Base-by-base conservation (phyloP, 2,888 invertebrate species). In the Xiphydria camelus region DNA sequence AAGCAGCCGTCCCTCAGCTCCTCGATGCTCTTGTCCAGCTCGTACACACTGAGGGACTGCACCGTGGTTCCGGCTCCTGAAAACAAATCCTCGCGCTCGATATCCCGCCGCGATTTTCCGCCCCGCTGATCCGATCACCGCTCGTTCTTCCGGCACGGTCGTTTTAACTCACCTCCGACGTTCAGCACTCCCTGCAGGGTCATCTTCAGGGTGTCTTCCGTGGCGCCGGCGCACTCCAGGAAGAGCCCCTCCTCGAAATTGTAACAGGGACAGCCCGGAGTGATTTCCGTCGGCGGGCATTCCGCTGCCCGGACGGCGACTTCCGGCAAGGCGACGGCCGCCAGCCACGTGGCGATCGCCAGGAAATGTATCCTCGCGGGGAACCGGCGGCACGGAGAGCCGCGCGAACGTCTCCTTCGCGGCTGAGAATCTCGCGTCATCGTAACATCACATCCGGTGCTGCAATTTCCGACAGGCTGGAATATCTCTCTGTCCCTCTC, bases 211-310 rank as follows among this genome's bases (percentile, higher is more conserved):
- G 88, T 86, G 52, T 82, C 80, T 32, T 88, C 84, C 41, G 89
- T 88, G 32, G 90, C 89, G 39, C 88, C 89, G 29, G 91, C 89
- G 74, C 93, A 94, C 77, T 94, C 93, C 67, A 94, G 82, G 78
- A 90, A 91, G 53, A 94, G 81, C 48, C 91, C 93, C 79, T 92
- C 91, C 77, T 92, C 92, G 76, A 93, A 91, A 76, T 90, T 90
- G 81, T 92, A 93, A 78, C 94, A 94, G 4, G 92, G 91, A 76
- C 94, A 94, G 59, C 87, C 87, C 29, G 88, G 88, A 75, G 87
- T 88, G 64, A 86, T 85, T 66, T 87, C 83, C 66, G 86, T 80
- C 68, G 84, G 86, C 49, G 89, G 89, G 73, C 90, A 91, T 70
- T 86, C 76, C 55, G 73, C 70, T 59, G 65, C 63, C 25, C 63